Base-by-base conservation (phyloP, 2,888 invertebrate genomes). In the Cataglyphis albicans region DNA sequence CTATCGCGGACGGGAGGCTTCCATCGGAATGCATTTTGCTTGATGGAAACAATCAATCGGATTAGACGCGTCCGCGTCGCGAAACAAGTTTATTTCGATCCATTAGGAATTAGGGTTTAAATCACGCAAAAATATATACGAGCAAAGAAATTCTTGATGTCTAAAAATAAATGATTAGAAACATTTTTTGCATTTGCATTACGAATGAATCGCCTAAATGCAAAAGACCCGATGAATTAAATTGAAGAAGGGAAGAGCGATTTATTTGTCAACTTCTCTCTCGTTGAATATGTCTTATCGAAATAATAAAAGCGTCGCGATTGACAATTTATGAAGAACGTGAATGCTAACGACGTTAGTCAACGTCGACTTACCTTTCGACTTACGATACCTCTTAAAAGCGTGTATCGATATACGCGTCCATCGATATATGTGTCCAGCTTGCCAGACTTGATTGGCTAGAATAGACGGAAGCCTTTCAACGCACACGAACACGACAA, bases 11-110 rank as follows among this genome's bases (percentile, higher is more conserved):
- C 32, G 29, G 38, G 32, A 29, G 25, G 18, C 78, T 59, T 32
- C 72, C 70, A 67, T 80, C 70, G 44, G 70, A 48, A 70, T 80
- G 72, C 78, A 80, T 80, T 44, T 25, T 57, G 21, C 67, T 59
- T 59, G 78, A 59, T 59, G 78, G 72, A 80, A 70, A 80, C 78
- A 80, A 80, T 80, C 72, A 59, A 80, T 80, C 59, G 78, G 32
- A 41, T 80, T 72, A 59, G 41, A 15, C 32, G 44, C 32, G 25
- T 18, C n/a, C 25, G 70, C 25, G 70, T 59, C 78, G 78, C 59
- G 57, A 80, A 44, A 72, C 57, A 70, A 18, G 32, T 76, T 76
- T 29, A 38, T 32, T 41, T 68, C 38, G 55, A 52, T 70, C 72
- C 78, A 70, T 80, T 80, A 80, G 72, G 15, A 70, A 70, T 80